A percentile compares a stretch with the other conserved stretches of the same genome.
These are phyloP conservation scores for Lymantria monacha DNA, from an alignment of 2,888 invertebrate genomes.

Conservation along the genomic window DNA sequence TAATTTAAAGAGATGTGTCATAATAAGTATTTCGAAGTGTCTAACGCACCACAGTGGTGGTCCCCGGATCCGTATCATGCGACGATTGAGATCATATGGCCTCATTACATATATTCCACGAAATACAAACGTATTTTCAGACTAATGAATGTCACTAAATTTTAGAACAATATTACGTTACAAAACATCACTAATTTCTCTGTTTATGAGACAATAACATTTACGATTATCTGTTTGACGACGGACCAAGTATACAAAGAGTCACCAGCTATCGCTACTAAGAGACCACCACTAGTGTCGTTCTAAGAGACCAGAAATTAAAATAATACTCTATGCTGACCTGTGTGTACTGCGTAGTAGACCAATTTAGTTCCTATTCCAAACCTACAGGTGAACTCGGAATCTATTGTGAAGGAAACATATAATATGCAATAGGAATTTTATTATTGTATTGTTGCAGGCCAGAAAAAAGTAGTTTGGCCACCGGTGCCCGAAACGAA, in stretches of 20 bases:
- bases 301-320: no score
- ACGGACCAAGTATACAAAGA: no score
- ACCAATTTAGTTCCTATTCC: no score
- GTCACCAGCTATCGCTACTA: no score
- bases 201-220: neutral
- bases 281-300: no score
- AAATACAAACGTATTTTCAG: constrained; percentile 22
- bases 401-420: neutral
- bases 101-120: constrained; percentile 34
- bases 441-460: constrained; percentile 75
- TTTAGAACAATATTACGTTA: constrained; percentile 4
- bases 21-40: constrained; percentile 61
- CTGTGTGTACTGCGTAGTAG: no score
- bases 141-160: constrained; percentile 13
- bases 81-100: constrained; percentile 44
- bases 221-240: no score
- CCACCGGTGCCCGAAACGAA: constrained; percentile 89
- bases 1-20: constrained; percentile 75
- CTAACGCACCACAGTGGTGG: constrained; percentile 51
- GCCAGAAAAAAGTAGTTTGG: constrained; percentile 93
- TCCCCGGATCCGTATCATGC: constrained; percentile 44
- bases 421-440: neutral
- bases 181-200: neutral
- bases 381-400: no score
- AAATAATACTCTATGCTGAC: no score